A percentile compares a stretch with the other conserved stretches of the same genome.
Evolutionary conservation across 2,797 vertebrate species (phyloP).

Genomic region (Clarias fuscus): DNA sequence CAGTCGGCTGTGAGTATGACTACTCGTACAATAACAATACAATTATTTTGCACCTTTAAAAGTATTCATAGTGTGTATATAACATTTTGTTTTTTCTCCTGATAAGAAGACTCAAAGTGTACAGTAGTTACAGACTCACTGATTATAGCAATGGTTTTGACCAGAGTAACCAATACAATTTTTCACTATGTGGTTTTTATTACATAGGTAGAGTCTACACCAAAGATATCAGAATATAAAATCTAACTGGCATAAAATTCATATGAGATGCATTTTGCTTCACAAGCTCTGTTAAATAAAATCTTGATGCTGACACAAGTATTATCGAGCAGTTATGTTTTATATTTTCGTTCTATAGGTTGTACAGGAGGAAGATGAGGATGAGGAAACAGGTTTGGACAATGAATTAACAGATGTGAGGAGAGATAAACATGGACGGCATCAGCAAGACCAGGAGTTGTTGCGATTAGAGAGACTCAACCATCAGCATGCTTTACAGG

Average conservation of each 20-base stretch:
- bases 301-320: not conserved
- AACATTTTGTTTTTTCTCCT: not conserved
- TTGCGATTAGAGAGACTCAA: slow-evolving; percentile 70
- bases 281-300: not conserved
- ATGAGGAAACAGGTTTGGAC: slow-evolving; percentile 28
- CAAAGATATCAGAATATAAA: not conserved
- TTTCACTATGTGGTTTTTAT: not conserved
- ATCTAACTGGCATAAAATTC: not conserved
- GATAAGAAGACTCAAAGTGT: not conserved
- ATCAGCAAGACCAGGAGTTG: slow-evolving; percentile 45
- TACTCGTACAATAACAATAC: not conserved
- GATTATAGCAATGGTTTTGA: not conserved
- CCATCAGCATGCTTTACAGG: slow-evolving; percentile 78
- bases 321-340: not conserved
- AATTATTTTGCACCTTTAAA: not conserved
- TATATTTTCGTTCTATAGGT: slow-evolving; percentile 38
- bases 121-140: not conserved
- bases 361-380: slow-evolving; percentile 52
- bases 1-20: not conserved
- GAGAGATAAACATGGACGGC: slow-evolving; percentile 33
- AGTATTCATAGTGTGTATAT: not conserved
- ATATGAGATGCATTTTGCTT: not conserved
- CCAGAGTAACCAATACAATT: not conserved
- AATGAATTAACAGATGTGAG: slow-evolving; percentile 28
- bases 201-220: not conserved